Base-by-base conservation (phyloP, 1,140 invertebrate species). In the Wasmannia auropunctata region DNA sequence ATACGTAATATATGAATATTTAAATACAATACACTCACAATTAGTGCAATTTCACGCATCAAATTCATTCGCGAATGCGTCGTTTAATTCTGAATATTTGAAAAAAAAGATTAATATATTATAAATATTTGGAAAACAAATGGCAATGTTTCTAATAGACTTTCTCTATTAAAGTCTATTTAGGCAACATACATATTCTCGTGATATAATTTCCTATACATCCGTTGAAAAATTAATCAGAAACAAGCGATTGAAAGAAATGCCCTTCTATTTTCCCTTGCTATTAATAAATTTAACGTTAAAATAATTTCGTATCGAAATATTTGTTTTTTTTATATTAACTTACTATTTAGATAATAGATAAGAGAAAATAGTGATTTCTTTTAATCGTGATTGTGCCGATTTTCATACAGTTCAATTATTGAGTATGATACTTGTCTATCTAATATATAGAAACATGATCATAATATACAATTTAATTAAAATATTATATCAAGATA, bases 401-500 rank as follows among this genome's bases (percentile, higher is more conserved):
- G n/a, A n/a, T n/a, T n/a, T n/a, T n/a, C n/a, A n/a, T n/a, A n/a
- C 16, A 46, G 14, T 46, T n/a, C 22, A 28, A 72, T 51, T 70
- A 49, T 46, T 25, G n/a, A 51, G 6, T 69, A n/a, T n/a, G 2
- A 22, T n/a, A n/a, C 7, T 54, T 54, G 22, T 22, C 5, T 28
- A 22, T 8, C n/a, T 67, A 43, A 67, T 22, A 22, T 37, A 43
- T 67, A 37, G 10, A 43, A 43, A 67, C 63, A n/a, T n/a, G 4
- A 60, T 28, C 22, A 25, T 40, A 10, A 76, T 60, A 60, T 25
- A 40, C 5, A 60, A 58, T 34, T 65, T 51, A 37, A 63, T 63
- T 37, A 37, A 34, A 67, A 79, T 79, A 51, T 49, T 49, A n/a
- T 70, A 58, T 40, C 22, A 56, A 70, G 1, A 40, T 60, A 76